phyloP scores from a whole-genome alignment of 2,888 invertebrate genomes.

The Apodemia zela region DNA sequence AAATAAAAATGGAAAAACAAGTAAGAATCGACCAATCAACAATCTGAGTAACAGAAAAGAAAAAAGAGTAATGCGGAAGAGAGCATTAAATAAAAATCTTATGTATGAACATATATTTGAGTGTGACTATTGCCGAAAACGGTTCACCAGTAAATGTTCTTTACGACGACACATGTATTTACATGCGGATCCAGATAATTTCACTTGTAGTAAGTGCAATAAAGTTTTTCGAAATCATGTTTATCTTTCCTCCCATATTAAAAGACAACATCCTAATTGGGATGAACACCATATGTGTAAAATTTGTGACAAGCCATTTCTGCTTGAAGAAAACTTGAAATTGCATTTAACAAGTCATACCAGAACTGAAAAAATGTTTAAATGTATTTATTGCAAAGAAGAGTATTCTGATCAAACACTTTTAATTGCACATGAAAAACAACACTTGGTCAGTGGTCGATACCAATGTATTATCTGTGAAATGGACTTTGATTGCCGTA shows the following conservation, averaged over 20 bases:
- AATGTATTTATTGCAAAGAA: slow-evolving; percentile 83
- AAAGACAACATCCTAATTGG: slow-evolving; percentile 74
- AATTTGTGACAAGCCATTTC: slow-evolving; percentile 88
- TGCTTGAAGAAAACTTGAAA: slow-evolving; percentile 86
- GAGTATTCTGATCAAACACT: slow-evolving; percentile 49
- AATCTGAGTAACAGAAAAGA: slow-evolving; percentile 8
- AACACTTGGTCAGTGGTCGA: slow-evolving; percentile 86
- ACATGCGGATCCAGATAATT: slow-evolving; percentile 84
- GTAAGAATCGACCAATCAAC: too few relatives aligned
- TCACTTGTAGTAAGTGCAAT: slow-evolving; percentile 82
- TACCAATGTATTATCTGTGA: slow-evolving; percentile 86
- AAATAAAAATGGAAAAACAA: not conserved
- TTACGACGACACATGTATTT: slow-evolving; percentile 84
- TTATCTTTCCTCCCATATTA: slow-evolving; percentile 83
- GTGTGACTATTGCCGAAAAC: slow-evolving; percentile 83
- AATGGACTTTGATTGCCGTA: slow-evolving; percentile 84
- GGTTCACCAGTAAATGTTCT: slow-evolving; percentile 83
- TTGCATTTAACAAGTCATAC: slow-evolving; percentile 87
- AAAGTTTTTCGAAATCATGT: slow-evolving; percentile 83
- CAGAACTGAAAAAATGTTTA: slow-evolving; percentile 65
- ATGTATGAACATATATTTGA: slow-evolving; percentile 35
- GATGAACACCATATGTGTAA: slow-evolving; percentile 82
- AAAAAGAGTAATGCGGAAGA: slow-evolving; percentile 10
- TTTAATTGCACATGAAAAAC: slow-evolving; percentile 84
- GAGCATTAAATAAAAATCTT: slow-evolving; percentile 16